Percentiles rank a stretch among this genome's conserved stretches.
Evolutionary conservation across 2,888 invertebrate genomes (phyloP).

Genomic region (Antheraea assamensis): DNA sequence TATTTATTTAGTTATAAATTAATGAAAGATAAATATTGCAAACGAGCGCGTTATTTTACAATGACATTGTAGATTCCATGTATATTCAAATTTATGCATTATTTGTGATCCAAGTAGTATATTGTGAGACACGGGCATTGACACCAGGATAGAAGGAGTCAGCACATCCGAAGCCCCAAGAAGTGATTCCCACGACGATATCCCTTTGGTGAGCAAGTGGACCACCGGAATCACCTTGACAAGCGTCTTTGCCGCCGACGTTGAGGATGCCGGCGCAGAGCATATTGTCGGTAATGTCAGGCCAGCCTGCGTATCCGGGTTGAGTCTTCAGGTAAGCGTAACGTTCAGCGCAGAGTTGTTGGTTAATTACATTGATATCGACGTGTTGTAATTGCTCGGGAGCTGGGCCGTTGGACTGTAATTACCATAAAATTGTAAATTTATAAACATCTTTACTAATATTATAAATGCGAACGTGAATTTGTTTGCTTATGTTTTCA

Average conservation of each 20-base stretch:
- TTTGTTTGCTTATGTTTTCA: too few species aligned
- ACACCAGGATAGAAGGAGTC: slow-evolving; percentile 73
- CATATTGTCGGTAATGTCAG: slow-evolving; percentile 56
- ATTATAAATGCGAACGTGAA: too few species aligned
- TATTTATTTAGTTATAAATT: neutral
- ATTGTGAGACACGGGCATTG: slow-evolving; percentile 65
- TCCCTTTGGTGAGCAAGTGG: slow-evolving; percentile 63
- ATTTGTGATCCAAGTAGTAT: slow-evolving; percentile 51
- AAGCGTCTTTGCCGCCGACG: slow-evolving; percentile 57
- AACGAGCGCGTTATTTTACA: neutral
- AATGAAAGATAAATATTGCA: neutral
- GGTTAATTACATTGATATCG: slow-evolving; percentile 52
- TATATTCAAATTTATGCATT: slow-evolving; percentile 31
- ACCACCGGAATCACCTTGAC: slow-evolving; percentile 80
- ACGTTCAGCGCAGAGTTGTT: slow-evolving; percentile 48
- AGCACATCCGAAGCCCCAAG: slow-evolving; percentile 76
- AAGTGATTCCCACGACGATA: slow-evolving; percentile 69
- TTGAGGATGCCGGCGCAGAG: slow-evolving; percentile 62
- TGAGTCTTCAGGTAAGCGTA: slow-evolving; percentile 48
- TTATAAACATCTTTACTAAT: too few species aligned
- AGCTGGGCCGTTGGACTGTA: slow-evolving; percentile 34
- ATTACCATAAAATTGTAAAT: neutral
- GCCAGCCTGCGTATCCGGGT: slow-evolving; percentile 39
- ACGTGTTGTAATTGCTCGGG: slow-evolving; percentile 50
- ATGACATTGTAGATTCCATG: neutral